Percentiles rank a stretch among this genome's conserved stretches.
Conservation (phyloP, 2,797 vertebrate genomes). For the Scolopax bukidnonensis region DNA sequence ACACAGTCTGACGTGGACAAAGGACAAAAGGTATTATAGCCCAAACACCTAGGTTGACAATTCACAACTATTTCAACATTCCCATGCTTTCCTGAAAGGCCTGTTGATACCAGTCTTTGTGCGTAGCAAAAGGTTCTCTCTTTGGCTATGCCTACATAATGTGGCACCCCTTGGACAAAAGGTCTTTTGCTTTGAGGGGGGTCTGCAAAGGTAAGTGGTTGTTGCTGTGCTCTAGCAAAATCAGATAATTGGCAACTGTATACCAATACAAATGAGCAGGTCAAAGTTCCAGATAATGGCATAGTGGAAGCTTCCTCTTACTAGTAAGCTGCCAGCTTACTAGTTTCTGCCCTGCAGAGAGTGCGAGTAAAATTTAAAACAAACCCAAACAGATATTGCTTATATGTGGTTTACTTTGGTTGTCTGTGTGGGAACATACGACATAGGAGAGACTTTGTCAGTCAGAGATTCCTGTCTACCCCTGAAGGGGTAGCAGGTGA, state of each 20-base stretch:
- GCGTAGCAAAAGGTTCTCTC: not conserved
- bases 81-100: not conserved
- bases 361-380: not conserved
- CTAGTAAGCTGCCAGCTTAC: not conserved
- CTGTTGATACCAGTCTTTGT: not conserved
- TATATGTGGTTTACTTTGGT: not conserved
- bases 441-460: not conserved
- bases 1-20: not conserved
- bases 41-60: not conserved
- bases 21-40: not conserved
- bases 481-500: not conserved
- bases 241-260: not conserved
- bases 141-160: accelerated
- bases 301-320: not conserved
- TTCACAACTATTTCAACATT: not conserved
- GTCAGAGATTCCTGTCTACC: not conserved
- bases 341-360: not conserved
- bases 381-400: not conserved
- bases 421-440: not conserved
- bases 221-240: not conserved
- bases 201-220: not conserved
- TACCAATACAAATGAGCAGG: not conserved
- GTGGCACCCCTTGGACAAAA: not conserved
- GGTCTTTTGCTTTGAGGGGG: not conserved
- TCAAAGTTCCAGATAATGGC: not conserved